These are phyloP conservation scores for Artibeus jamaicensis DNA, from an alignment of 2,797 vertebrate genomes.

Conservation along the genomic window DNA sequence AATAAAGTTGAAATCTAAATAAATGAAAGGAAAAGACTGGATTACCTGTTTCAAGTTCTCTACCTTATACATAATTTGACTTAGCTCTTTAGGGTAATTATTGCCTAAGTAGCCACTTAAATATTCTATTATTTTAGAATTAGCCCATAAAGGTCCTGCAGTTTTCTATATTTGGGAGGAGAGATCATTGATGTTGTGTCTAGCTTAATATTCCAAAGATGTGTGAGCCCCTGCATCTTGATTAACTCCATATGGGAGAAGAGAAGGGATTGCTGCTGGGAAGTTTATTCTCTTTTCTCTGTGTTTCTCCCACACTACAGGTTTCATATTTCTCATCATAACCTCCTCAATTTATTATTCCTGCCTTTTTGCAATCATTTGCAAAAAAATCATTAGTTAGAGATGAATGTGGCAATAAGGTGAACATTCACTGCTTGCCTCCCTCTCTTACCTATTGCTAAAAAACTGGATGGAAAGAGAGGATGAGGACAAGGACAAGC, in stretches of 20 bases:
- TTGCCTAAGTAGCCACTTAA: neutral
- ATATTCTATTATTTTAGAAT: conserved; percentile 1
- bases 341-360: neutral
- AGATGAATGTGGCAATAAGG: neutral
- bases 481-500: neutral
- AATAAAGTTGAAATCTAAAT: neutral
- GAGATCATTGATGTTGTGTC: neutral
- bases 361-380: neutral
- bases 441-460: neutral
- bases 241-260: neutral
- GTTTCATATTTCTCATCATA: neutral
- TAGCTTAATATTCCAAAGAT: neutral
- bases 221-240: neutral
- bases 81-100: neutral
- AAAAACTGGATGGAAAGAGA: neutral
- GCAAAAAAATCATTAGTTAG: neutral
- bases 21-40: neutral
- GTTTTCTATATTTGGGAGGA: neutral
- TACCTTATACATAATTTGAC: neutral
- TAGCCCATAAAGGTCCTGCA: neutral
- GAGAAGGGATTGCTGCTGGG: neutral
- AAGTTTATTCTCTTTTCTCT: neutral
- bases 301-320: neutral
- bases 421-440: neutral
- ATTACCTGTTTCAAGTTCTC: neutral